Evolutionary conservation across 2,113 vertebrate species (phyloP).

Genomic region (Petrocephalus zakoni): DNA sequence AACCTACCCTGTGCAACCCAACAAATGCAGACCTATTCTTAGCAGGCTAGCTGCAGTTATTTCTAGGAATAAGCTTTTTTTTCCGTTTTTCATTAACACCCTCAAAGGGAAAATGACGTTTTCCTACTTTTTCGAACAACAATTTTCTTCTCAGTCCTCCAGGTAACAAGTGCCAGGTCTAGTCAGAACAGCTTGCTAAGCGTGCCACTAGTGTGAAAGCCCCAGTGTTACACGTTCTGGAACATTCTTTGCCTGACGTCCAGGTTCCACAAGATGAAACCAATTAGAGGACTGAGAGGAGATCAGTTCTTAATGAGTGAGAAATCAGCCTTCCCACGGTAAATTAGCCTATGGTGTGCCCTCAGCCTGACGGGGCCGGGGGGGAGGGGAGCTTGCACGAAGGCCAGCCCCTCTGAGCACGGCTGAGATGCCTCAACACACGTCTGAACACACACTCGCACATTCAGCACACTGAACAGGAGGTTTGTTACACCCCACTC

Average conservation of each 20-base stretch:
- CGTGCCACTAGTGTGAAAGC: slow-evolving; percentile 33
- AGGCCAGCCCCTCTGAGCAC: not conserved
- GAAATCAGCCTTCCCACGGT: not conserved
- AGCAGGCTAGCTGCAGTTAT: not conserved
- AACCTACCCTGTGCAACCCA: not conserved
- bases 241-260: not conserved
- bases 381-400: not conserved
- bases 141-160: slow-evolving; percentile 1
- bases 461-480: not conserved
- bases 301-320: slow-evolving; percentile 6
- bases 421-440: not conserved
- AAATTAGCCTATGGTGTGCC: not conserved
- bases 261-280: slow-evolving; percentile 12
- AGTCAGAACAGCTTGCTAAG: slow-evolving; percentile 14
- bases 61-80: not conserved
- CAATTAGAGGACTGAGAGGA: slow-evolving; percentile 7
- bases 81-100: not conserved
- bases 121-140: not conserved
- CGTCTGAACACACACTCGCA: not conserved
- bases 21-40: not conserved
- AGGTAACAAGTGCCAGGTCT: slow-evolving; percentile 2
- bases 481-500: not conserved
- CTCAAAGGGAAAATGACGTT: not conserved
- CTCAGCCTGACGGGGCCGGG: no score
- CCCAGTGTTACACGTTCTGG: not conserved